These are phyloP conservation scores for Cryptomyrus ogoouensis DNA, from an alignment of 2,113 vertebrate genomes.

Conservation along the genomic window DNA sequence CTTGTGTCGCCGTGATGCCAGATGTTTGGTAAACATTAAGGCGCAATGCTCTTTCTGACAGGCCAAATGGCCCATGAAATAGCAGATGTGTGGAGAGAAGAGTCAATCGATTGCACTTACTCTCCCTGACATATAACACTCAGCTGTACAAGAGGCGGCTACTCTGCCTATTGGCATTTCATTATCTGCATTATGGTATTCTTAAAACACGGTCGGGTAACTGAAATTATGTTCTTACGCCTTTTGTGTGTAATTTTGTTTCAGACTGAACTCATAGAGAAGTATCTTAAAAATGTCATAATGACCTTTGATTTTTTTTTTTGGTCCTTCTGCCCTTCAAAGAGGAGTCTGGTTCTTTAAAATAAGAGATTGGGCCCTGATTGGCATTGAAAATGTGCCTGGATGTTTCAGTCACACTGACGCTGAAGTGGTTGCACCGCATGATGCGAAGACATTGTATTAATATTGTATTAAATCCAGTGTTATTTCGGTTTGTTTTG, in stretches of 20 bases:
- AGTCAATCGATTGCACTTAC: neutral
- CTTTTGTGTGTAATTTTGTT: neutral
- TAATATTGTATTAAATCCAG: neutral
- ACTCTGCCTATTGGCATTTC: neutral
- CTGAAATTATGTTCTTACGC: neutral
- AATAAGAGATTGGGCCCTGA: constrained; percentile 34
- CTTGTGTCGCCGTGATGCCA: constrained; percentile 40
- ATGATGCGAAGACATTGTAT: neutral
- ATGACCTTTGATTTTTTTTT: neutral
- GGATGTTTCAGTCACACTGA: constrained; percentile 25
- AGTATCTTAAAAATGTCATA: neutral
- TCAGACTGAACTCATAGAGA: neutral
- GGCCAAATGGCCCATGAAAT: constrained; percentile 32
- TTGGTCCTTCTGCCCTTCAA: constrained; percentile 42
- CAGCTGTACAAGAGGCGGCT: neutral
- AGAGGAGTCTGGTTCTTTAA: constrained; percentile 40
- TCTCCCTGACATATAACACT: neutral
- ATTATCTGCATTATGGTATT: neutral
- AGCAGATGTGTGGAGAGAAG: constrained; percentile 9
- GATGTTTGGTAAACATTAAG: constrained; percentile 39
- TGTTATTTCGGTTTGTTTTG: neutral
- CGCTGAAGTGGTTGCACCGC: neutral
- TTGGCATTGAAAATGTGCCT: constrained; percentile 35
- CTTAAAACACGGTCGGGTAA: neutral
- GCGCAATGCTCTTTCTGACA: constrained; percentile 42